Percentiles rank a stretch among this genome's conserved stretches.
Conservation (phyloP, 2,797 vertebrate species). For the Ispidina picta region DNA sequence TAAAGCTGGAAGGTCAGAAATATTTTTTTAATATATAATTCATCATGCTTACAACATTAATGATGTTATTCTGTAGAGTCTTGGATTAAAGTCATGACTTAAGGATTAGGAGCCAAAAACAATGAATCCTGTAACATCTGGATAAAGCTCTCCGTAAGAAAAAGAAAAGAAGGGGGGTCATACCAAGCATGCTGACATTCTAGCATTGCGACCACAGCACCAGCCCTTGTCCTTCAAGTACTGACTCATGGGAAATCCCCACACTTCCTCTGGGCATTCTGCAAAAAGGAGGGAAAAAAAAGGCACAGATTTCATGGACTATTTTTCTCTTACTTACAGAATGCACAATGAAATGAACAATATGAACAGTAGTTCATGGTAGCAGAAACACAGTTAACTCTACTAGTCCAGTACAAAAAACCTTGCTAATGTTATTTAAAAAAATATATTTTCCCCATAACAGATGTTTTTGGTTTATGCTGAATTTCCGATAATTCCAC, state of each 20-base stretch:
- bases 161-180: constrained; percentile 36
- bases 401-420: constrained; percentile 37
- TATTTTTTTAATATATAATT: constrained; percentile 52
- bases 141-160: constrained; percentile 14
- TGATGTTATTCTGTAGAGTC: constrained; percentile 32
- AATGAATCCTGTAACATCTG: constrained; percentile 61
- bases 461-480: constrained; percentile 39
- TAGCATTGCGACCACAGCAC: constrained; percentile 81
- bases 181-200: constrained; percentile 87
- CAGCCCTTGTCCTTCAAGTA: constrained; percentile 79
- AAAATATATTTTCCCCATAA: background rate
- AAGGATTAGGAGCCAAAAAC: constrained; percentile 49
- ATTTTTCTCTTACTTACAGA: constrained; percentile 30
- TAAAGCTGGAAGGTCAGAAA: constrained; percentile 29
- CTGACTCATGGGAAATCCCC: constrained; percentile 84
- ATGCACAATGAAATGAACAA: constrained; percentile 21
- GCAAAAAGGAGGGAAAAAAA: constrained; percentile 21
- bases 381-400: constrained; percentile 23
- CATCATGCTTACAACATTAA: constrained; percentile 53
- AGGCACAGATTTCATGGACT: constrained; percentile 18
- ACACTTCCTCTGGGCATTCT: constrained; percentile 65
- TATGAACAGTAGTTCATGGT: constrained; percentile 44
- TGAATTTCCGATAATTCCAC: constrained; percentile 30
- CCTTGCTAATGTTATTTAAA: constrained; percentile 10
- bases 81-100: constrained; percentile 54